Evolutionary conservation across 2,797 vertebrate species (phyloP).

Genomic region (Crocidura indochinensis): DNA sequence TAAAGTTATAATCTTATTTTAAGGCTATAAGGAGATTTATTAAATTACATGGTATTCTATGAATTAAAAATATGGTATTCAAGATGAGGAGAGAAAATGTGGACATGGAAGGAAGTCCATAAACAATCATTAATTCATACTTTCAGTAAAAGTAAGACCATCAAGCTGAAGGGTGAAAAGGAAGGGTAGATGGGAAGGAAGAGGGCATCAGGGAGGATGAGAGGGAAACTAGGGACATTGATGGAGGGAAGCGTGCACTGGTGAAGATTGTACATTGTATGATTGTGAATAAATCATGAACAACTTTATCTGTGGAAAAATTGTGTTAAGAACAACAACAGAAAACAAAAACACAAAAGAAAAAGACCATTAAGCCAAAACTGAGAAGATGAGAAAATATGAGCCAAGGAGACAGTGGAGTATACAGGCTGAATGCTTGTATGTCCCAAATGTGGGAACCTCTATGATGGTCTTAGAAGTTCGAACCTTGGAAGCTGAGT

Average conservation of each 20-base stretch:
- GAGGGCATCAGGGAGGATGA: too few relatives aligned
- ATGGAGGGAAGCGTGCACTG: too few relatives aligned
- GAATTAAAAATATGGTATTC: not conserved
- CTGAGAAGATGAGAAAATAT: not conserved
- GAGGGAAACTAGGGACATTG: too few relatives aligned
- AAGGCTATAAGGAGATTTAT: not conserved
- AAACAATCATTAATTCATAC: not conserved
- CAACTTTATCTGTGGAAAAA: too few relatives aligned
- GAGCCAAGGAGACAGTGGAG: not conserved
- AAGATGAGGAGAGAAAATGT: not conserved
- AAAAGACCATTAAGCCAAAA: not conserved
- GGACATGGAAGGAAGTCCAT: not conserved
- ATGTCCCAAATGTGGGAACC: not conserved
- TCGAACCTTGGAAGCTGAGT: not conserved
- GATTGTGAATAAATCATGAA: too few relatives aligned
- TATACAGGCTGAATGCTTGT: not conserved
- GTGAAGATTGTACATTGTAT: too few relatives aligned
- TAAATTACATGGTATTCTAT: not conserved
- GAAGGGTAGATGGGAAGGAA: too few relatives aligned
- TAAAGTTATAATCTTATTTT: slow-evolving; percentile 14
- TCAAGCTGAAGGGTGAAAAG: too few relatives aligned
- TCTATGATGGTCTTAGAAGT: not conserved
- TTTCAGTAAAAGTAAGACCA: too few relatives aligned
- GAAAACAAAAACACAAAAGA: not conserved
- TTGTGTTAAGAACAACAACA: too few relatives aligned